Conservation (phyloP, 2,888 invertebrate genomes). For the Phorcus lineatus region DNA sequence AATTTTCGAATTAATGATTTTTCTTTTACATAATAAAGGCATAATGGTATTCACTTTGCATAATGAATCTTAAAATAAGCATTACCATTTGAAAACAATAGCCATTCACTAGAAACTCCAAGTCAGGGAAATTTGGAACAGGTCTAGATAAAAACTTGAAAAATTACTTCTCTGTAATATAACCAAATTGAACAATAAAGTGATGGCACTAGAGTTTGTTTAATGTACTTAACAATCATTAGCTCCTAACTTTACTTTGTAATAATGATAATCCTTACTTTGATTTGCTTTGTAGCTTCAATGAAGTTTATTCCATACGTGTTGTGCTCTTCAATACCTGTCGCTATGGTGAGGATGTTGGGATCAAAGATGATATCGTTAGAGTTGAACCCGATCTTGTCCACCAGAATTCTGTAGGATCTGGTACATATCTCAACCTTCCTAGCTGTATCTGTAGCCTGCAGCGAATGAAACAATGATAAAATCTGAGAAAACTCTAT, state of each 20-base stretch:
- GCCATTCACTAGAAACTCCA: too few species aligned
- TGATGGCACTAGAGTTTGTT: not conserved
- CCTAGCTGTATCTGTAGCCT: conserved; percentile 78
- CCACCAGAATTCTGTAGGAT: conserved; percentile 78
- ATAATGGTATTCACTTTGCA: too few species aligned
- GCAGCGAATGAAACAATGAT: conserved; percentile 22
- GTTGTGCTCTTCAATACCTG: conserved; percentile 80
- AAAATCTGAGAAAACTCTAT: too few species aligned
- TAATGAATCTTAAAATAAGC: too few species aligned
- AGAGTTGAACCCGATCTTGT: conserved; percentile 78
- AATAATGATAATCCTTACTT: conserved; percentile 76
- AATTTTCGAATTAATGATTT: too few species aligned
- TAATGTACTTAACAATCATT: too few species aligned
- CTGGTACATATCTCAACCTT: conserved; percentile 79
- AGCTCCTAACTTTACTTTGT: too few species aligned
- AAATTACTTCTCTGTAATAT: not conserved
- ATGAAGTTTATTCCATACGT: conserved; percentile 79
- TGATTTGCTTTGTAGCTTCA: conserved; percentile 77
- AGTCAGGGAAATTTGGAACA: too few species aligned
- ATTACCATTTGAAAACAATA: too few species aligned
- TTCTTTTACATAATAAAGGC: too few species aligned
- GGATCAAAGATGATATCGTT: conserved; percentile 80
- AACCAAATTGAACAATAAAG: not conserved
- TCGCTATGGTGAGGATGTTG: conserved; percentile 80
- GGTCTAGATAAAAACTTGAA: not conserved